Evolutionary conservation across 1,140 invertebrate genomes (phyloP), one percentile per base, ranked within the genome.

Genomic region (Bombus picipes): DNA sequence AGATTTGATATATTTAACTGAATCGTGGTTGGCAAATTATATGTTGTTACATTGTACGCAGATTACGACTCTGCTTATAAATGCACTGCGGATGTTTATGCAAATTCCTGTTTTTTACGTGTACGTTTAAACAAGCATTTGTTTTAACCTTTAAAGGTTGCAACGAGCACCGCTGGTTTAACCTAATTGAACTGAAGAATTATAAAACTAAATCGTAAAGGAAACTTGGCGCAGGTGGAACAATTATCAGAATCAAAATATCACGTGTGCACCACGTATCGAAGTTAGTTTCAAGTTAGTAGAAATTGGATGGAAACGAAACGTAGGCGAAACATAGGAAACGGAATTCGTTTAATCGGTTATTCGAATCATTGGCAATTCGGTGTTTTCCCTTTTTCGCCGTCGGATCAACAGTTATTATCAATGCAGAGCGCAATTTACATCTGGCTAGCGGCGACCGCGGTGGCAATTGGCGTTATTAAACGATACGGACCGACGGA

Each of bases 351-450:
- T 59, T 83, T 83, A 71, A 83, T 57, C 41, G 74, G 32, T 10
- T 53, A 53, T 53, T 12, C 25, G 22, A 4, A 9, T 12, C 13
- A 43, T 53, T 43, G 47, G 32, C 6, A 8, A n/a, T 62, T 43
- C 22, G 34, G 39, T 25, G 37, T 34, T 78, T 57, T 32, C 73
- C 22, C 32, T 59, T 71, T 78, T 59, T 34, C 65, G n/a, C 22
- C 75, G 34, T 62, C 66, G 65, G 75, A 78, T 84, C 74, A 84
- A 79, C 82, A 62, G 75, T 84, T 84, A 84, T 84, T 84, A 84
- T 84, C 82, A 78, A 84, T 84, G 82, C 75, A 79, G 53, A 43
- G 82, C 34, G 82, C 74, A 84, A 78, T 84, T 84, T 84, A 53
- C 82, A 84, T 84, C 66, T 43, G 82, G 75, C 25, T 53, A 28